Base-by-base conservation (phyloP, 2,888 invertebrate species). In the Sesia apiformis region DNA sequence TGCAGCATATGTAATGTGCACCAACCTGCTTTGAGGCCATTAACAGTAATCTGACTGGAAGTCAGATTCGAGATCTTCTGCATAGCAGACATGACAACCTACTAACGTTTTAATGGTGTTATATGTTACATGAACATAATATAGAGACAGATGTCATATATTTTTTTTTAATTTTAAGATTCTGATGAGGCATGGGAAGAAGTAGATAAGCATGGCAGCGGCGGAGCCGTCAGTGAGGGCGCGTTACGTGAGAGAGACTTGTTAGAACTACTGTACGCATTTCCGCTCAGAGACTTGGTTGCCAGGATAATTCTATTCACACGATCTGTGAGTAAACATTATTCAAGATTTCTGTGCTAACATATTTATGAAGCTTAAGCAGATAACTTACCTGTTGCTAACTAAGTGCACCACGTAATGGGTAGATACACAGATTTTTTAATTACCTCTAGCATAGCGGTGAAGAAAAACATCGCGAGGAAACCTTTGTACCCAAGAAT, bases 181-280 rank as follows among this genome's bases (percentile, higher is more conserved):
- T 61, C 61, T 49, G 78, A 75, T 3, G 81, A 81, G 4, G 66
- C 65, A 0, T 88, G 88, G 88, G 88, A 88, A 57, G 88, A 88
- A 55, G 69, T 88, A 40, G 81, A 74, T 60, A 63, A 59, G 39
- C 66, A 63, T 3, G 86, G 84, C 3, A 72, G 64, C 7, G 74
- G 74, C 5, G 78, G 84, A 4, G 84, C 80, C 0, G 87, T 86
- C 39, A 71, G 76, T 50, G 77, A 81, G 52, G 85, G 84, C 6
- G 65, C 72, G 7, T 58, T 87, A 51, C 71, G 88, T 0, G 88
- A 87, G 70, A 65, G 77, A 0, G 88, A 88, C 60, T 64, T 87
- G 4, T 60, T 84, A 46, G 73, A 78, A 3, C 52, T 88, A 54
- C 58, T 86, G 38, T 55, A 56, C 1, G 74, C 75, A 0, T 63